Conservation (phyloP, 1,140 invertebrate genomes). For the Chrysopa pallens region DNA sequence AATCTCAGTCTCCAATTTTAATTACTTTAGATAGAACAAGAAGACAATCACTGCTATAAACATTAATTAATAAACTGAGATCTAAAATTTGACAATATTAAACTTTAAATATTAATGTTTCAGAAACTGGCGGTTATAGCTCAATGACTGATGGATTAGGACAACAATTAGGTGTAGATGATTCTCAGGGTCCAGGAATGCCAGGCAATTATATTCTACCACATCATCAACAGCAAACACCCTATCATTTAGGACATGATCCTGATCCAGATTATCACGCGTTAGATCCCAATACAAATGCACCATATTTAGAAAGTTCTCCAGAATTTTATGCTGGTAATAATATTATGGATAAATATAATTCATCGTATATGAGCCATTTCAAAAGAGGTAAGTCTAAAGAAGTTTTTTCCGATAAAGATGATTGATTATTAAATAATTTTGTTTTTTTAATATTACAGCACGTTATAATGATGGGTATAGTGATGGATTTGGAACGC, state of each 20-base stretch:
- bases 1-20: too few relatives aligned
- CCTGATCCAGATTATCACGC: conserved; percentile 50
- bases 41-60: too few relatives aligned
- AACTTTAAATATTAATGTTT: too few relatives aligned
- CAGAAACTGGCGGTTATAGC: conserved; percentile 1
- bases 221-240: conserved; percentile 15
- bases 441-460: conserved; percentile 20
- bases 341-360: conserved; percentile 43
- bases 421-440: background rate
- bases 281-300: conserved; percentile 34
- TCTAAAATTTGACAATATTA: too few relatives aligned
- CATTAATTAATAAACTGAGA: too few relatives aligned
- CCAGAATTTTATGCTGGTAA: conserved; percentile 58
- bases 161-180: background rate
- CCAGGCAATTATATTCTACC: background rate
- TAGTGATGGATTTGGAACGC: conserved; percentile 29
- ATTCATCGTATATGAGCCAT: conserved; percentile 44
- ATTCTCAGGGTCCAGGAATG: background rate
- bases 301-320: conserved; percentile 40
- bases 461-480: conserved; percentile 49
- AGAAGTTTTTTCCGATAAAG: background rate
- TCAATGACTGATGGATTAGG: background rate
- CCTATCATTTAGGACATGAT: conserved; percentile 34
- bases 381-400: conserved; percentile 41
- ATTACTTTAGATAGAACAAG: too few relatives aligned